A percentile compares a stretch with the other conserved stretches of the same genome.
These are phyloP conservation scores for Villa cingulata DNA, from an alignment of 2,888 invertebrate species.

Conservation along the genomic window DNA sequence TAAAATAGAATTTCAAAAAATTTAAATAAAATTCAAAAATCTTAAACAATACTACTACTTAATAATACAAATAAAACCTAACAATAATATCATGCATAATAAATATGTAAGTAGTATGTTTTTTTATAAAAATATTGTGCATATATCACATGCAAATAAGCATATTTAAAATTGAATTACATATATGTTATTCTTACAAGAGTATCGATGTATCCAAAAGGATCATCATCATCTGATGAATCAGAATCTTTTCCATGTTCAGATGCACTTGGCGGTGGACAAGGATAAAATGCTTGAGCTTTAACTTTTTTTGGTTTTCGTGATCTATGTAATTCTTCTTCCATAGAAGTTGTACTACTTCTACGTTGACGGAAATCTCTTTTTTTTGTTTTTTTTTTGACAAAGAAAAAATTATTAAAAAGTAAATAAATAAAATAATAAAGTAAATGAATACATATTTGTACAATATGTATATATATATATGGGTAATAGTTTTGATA, in stretches of 20 bases:
- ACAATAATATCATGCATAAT: too few species aligned
- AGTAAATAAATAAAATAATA: too few species aligned
- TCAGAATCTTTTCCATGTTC: constrained; percentile 29
- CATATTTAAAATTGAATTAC: background rate
- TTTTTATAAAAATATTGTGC: too few species aligned
- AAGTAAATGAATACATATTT: background rate
- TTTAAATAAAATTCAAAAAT: too few species aligned
- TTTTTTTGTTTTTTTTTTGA: constrained; percentile 13
- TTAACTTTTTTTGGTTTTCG: constrained; percentile 27
- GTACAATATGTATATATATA: too few species aligned
- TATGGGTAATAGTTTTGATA: too few species aligned
- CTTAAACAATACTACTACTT: too few species aligned
- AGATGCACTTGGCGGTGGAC: constrained; percentile 27
- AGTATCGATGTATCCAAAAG: constrained; percentile 33
- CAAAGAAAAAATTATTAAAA: background rate
- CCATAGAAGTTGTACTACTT: constrained; percentile 29
- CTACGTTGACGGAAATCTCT: constrained; percentile 32
- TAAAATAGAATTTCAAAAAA: too few species aligned
- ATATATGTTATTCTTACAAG: constrained; percentile 25
- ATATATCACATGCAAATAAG: background rate
- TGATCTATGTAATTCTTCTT: constrained; percentile 27
- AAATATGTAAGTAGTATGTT: too few species aligned
- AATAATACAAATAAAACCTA: too few species aligned
- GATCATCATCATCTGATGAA: constrained; percentile 30
- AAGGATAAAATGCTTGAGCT: constrained; percentile 34